Evolutionary conservation across 1,140 invertebrate genomes (phyloP).

Genomic region (Cydia pomonella): DNA sequence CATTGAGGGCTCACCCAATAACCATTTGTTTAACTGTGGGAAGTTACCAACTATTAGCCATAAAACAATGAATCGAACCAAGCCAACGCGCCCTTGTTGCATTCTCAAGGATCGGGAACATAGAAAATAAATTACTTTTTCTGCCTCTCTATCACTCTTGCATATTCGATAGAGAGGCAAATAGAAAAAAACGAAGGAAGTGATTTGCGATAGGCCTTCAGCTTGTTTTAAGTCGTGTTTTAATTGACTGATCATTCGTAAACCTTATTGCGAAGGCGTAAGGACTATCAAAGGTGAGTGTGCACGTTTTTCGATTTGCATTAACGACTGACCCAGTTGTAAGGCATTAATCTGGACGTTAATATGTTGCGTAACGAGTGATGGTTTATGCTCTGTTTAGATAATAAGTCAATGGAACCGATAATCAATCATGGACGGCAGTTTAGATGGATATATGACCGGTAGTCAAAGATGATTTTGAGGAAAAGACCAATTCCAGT

Average conservation of each 20-base stretch:
- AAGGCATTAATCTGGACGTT: neutral
- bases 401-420: neutral
- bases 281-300: neutral
- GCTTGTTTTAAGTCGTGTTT: neutral
- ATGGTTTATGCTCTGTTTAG: neutral
- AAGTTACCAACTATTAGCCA: conserved; percentile 3
- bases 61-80: neutral
- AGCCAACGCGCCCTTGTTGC: neutral
- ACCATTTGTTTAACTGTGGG: conserved; percentile 1
- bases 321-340: neutral
- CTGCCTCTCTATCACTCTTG: no score
- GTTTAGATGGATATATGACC: no score
- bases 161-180: no score
- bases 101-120: neutral
- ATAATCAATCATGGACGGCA: neutral
- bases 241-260: neutral
- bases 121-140: no score
- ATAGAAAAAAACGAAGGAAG: neutral
- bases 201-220: no score
- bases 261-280: neutral
- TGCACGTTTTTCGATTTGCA: neutral
- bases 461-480: no score
- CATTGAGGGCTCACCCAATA: conserved; percentile 4
- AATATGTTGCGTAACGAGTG: neutral
- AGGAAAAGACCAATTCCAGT: no score